Evolutionary conservation across 92 coral and sea anemone species (phyloP), one percentile per base, ranked within the genome.

Genomic region (Actinernus sp.): DNA sequence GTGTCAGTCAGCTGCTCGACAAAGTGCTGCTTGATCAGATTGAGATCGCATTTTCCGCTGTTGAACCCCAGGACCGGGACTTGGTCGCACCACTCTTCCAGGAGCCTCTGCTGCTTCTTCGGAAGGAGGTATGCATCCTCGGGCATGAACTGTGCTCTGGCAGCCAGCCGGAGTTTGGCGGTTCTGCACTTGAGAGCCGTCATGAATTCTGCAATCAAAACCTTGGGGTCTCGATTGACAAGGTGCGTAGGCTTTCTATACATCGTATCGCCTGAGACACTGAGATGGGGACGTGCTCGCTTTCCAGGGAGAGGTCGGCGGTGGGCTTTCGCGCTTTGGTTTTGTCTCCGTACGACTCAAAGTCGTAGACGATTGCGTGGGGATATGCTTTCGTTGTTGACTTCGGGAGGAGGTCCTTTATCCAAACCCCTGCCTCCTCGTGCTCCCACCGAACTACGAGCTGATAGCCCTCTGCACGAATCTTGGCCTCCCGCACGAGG

Each of bases 1-100:
- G n/a, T n/a, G n/a, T n/a, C n/a, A n/a, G n/a, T n/a, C n/a, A n/a
- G n/a, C n/a, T 54, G 67, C 30, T 55, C 45, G 1, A 71, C 78
- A 33, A 71, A 58, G 40, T 71, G 28, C 6, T 71, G 31, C 24
- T 31, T 55, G 18, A 67, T 68, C 27, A 68, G 14, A 17, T 77
- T 68, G 31, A 77, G 21, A 31, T 77, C 84, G 51, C 68, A 68
- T 43, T 58, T 56, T 17, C 68, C 78, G 1, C 48, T 25, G 26
- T 68, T 77, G n/a, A 67, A 77, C 0, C 84, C 78, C 1, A 66
- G 13, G 1, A 77, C 69, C 5, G 57, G 57, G 24, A 63, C 71
- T 63, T 63, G 71, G 28, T 26, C 71, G 2, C 57, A 45, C 73
- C n/a, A n/a, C n/a, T n/a, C n/a, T n/a, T n/a, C n/a, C n/a, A n/a